A percentile compares a stretch with the other conserved stretches of the same genome.
phyloP scores from a whole-genome alignment of 2,797 vertebrate species.

The Okamejei kenojei region DNA sequence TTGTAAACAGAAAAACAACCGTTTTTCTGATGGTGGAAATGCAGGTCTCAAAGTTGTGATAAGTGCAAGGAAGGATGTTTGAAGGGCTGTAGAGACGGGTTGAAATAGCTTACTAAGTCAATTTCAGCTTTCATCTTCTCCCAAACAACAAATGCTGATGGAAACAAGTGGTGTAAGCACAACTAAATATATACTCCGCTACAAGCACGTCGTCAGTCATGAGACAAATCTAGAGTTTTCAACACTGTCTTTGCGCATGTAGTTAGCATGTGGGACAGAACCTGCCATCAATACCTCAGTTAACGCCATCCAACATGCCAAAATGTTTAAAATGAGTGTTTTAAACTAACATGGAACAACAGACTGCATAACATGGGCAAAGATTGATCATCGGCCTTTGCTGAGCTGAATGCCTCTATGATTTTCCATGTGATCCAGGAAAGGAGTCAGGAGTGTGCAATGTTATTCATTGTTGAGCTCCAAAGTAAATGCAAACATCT shows the following conservation, averaged over 20 bases:
- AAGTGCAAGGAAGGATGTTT: neutral
- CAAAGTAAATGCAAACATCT: too few species aligned
- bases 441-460: too few species aligned
- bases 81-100: neutral
- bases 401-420: too few species aligned
- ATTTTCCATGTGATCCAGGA: too few species aligned
- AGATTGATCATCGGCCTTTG: too few species aligned
- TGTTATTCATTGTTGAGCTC: too few species aligned
- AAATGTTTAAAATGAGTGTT: neutral
- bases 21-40: neutral
- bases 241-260: neutral
- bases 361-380: neutral
- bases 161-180: neutral
- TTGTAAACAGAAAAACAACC: neutral
- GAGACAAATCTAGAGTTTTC: neutral
- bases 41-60: neutral
- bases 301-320: neutral
- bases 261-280: neutral
- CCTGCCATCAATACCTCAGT: neutral
- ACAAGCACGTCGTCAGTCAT: neutral
- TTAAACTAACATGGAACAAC: neutral
- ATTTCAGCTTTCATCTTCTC: neutral
- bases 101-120: neutral
- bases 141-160: neutral
- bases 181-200: neutral